Conservation (phyloP, 2,113 vertebrate species). For the Nesoenas mayeri region DNA sequence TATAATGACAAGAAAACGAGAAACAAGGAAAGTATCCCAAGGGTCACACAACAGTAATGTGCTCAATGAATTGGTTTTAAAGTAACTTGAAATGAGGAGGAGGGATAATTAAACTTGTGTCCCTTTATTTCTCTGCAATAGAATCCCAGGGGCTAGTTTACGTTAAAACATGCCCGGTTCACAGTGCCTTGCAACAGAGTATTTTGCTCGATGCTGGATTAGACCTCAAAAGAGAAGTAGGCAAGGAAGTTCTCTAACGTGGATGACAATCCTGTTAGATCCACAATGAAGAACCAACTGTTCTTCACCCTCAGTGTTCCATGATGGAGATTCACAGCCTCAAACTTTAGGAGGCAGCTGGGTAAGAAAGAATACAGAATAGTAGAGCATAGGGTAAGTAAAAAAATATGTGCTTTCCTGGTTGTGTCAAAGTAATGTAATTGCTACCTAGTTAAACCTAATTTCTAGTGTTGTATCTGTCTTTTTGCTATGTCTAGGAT, state of each 20-base stretch:
- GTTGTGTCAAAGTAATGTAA: not conserved
- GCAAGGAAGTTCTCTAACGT: not conserved
- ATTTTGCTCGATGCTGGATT: not conserved
- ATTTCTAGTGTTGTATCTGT: not conserved
- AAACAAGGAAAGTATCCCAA: not conserved
- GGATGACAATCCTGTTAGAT: not conserved
- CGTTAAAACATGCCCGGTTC: not conserved
- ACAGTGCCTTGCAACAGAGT: not conserved
- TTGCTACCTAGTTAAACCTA: not conserved
- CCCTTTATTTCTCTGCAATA: not conserved
- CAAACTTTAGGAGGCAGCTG: not conserved
- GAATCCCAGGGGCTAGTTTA: not conserved
- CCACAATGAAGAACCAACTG: too few relatives aligned
- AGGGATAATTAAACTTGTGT: not conserved
- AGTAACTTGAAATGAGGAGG: not conserved
- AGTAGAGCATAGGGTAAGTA: not conserved
- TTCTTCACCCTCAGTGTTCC: not conserved
- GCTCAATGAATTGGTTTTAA: not conserved
- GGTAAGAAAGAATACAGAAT: not conserved
- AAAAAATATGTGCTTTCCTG: not conserved
- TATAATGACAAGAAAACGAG: not conserved
- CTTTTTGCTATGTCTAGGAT: not conserved
- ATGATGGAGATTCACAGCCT: not conserved
- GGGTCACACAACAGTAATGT: rapidly evolving
- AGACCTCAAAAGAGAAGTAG: not conserved